Base-by-base conservation (phyloP, 2,888 invertebrate genomes). In the Formica aserva region DNA sequence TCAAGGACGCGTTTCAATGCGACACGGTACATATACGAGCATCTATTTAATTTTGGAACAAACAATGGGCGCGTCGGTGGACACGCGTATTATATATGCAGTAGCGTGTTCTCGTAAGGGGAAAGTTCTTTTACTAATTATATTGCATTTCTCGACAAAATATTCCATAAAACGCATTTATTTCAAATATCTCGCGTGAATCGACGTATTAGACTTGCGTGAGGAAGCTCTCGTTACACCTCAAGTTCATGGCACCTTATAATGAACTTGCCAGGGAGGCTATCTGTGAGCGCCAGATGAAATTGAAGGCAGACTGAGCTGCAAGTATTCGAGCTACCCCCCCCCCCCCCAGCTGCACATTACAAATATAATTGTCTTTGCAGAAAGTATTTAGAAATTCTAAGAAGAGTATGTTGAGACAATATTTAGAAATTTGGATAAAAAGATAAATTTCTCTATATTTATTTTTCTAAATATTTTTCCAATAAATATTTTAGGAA, bases 211-310 rank as follows among this genome's bases (percentile, higher is more conserved):
- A 26, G 13, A 66, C 66, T 78, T 35, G 66, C 65, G 41, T 22
- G 57, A 67, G 48, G 45, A 22, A 66, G 67, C 66, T 26, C 57
- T 66, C 77, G 78, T 77, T 65, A 77, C 72, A 52, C 85, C 55
- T 88, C 85, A 87, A 85, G 88, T 89, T 89, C 85, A 89, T 69
- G 89, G 87, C 66, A 76, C 71, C 26, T 15, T 52, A 48, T 48
- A 78, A 82, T 63, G 83, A 63, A 85, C 84, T 89, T 82, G 82
- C 85, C 83, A 55, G 77, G n/a, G 77, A 72, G 88, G 76, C 85
- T 86, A 85, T 89, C 89, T 86, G 84, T 90, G 88, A 89, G 90
- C 80, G 89, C 90, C 90, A 86, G 87, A 66, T 48, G 86, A 80
- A 65, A 76, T 74, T 63, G 74, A 69, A 82, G 82, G 75, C 81